Evolutionary conservation across 2,888 invertebrate genomes (phyloP).

Genomic region (Lamellibrachia satsuma): DNA sequence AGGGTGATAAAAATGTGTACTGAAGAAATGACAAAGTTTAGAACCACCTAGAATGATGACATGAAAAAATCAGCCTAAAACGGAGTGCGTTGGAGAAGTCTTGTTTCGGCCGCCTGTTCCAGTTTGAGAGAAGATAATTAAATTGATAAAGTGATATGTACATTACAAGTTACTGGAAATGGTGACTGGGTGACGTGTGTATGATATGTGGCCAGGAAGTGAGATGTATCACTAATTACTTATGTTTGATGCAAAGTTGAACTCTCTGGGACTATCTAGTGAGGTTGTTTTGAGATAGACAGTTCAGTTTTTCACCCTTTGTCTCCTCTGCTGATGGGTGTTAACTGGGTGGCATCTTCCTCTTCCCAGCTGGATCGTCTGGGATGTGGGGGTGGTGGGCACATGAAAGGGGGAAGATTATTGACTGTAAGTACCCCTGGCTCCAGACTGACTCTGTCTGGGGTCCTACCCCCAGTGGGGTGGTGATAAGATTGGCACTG

Average conservation of each 20-base stretch:
- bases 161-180: not conserved
- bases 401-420: not conserved
- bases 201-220: too few species aligned
- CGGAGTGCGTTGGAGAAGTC: too few species aligned
- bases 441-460: not conserved
- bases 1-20: not conserved
- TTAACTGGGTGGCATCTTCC: not conserved
- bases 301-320: not conserved
- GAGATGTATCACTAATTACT: too few species aligned
- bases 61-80: too few species aligned
- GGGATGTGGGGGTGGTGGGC: not conserved
- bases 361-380: not conserved
- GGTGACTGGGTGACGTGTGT: too few species aligned
- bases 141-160: not conserved
- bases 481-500: not conserved
- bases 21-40: too few species aligned
- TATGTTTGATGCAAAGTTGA: too few species aligned
- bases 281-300: too few species aligned
- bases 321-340: not conserved
- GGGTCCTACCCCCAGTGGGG: not conserved
- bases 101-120: too few species aligned
- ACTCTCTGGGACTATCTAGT: too few species aligned
- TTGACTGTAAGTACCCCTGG: slow-evolving; percentile 17
- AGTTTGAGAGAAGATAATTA: too few species aligned
- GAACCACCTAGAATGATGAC: too few species aligned